Conservation (phyloP, 2,888 invertebrate genomes). For the Drosophila yooni region DNA sequence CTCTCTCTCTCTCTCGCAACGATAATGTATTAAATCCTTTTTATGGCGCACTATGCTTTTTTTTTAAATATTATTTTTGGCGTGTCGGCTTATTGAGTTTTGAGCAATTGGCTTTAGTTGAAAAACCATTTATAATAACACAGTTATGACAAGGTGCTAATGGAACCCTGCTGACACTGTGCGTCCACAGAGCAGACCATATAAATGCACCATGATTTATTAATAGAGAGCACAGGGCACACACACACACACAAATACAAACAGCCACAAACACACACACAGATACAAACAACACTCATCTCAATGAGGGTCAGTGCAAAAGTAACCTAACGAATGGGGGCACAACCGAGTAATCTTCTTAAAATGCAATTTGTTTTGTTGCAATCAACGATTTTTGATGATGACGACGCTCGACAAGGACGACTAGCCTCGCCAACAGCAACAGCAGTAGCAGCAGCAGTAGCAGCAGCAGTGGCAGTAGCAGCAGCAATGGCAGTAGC, state of each 20-base stretch:
- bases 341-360: conserved; percentile 70
- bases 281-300: conserved; percentile 21
- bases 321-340: conserved; percentile 41
- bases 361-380: conserved; percentile 80
- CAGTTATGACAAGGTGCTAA: conserved; percentile 57
- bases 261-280: conserved; percentile 7
- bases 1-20: not conserved
- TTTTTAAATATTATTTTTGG: not conserved
- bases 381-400: conserved; percentile 81
- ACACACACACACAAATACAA: conserved; percentile 14
- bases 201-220: conserved; percentile 74
- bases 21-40: conserved; percentile 1
- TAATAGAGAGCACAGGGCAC: conserved; percentile 44
- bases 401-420: conserved; percentile 64
- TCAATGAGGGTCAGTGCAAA: conserved; percentile 43
- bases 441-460: not conserved
- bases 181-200: conserved; percentile 22
- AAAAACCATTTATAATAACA: conserved; percentile 46
- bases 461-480: not conserved
- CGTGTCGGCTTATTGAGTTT: conserved; percentile 29
- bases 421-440: conserved; percentile 12
- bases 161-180: conserved; percentile 32
- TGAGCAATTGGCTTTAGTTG: conserved; percentile 34
- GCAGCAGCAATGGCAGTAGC: not conserved
- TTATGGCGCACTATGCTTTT: not conserved